Evolutionary conservation across 2,797 vertebrate species (phyloP).

Genomic region (Parotocinclus haroldoi): DNA sequence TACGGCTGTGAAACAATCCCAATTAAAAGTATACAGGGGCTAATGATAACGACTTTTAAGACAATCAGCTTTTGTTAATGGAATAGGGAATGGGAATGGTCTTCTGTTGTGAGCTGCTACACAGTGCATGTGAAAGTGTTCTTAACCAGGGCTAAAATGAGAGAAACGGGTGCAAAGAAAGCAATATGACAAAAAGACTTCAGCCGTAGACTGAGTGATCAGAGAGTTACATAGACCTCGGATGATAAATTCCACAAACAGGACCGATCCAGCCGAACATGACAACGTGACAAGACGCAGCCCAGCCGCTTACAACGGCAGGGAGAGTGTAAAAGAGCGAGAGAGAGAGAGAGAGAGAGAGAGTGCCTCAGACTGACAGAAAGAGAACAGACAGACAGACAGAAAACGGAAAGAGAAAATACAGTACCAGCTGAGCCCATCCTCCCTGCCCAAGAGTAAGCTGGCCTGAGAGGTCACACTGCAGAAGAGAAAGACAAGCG

Average conservation of each 20-base stretch:
- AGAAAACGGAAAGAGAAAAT: constrained; percentile 50
- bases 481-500: constrained; percentile 58
- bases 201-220: constrained; percentile 63
- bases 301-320: constrained; percentile 10
- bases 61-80: too few species aligned
- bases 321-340: neutral
- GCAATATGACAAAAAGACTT: constrained; percentile 51
- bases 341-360: neutral
- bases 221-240: constrained; percentile 50
- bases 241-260: constrained; percentile 48
- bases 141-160: constrained; percentile 3
- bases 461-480: constrained; percentile 79
- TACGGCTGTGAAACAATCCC: too few species aligned
- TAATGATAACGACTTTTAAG: too few species aligned
- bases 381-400: neutral
- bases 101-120: neutral
- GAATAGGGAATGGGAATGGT: neutral
- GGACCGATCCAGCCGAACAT: neutral
- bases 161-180: neutral
- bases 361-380: neutral
- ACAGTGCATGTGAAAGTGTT: neutral
- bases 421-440: constrained; percentile 83
- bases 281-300: constrained; percentile 9
- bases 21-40: too few species aligned
- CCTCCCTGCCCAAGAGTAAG: constrained; percentile 82